Base-by-base conservation (phyloP, 1,140 invertebrate genomes). In the Triops cancriformis region DNA sequence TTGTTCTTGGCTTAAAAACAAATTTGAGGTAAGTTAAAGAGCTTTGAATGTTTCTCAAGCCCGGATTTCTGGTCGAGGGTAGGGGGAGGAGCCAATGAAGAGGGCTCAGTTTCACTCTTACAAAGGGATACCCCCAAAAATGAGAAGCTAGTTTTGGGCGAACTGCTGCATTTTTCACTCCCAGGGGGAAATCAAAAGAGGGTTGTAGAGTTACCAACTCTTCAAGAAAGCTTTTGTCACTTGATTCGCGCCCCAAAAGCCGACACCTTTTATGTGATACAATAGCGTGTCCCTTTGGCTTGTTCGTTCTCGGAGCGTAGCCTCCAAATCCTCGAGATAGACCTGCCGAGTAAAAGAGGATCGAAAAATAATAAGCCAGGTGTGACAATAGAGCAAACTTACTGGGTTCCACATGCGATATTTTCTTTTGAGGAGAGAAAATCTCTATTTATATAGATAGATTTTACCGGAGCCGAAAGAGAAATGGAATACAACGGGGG, bases 211-310 rank as follows among this genome's bases (percentile, higher is more conserved):
- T 37, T 37, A 37, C 31, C 31, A 37, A 7, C 31, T 37, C 31
- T 37, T 37, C 31, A 37, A 37, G 31, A 37, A 37, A 37, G 31
- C 23, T 64, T 64, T 64, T 64, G 51, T 64, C 51, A 64, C 51
- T 23, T 23, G 51, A 64, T 64, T 64, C 51, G 51, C 51, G 14
- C 51, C 51, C 51, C 51, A 64, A 64, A 64, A 64, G 51, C 51
- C 51, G 51, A 64, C 51, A 64, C 51, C 23, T 64, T n/a, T 64
- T 64, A 64, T 64, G 51, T 64, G 51, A 18, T 64, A 64, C 51
- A 64, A 18, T 64, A 64, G 51, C 14, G 14, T 64, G 51, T n/a
- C 23, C 51, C 51, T 23, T 23, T 64, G 2, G 23, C 51, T 64
- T 64, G 18, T 64, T 64, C 51, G 10, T 64, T n/a, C 18, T 23